A percentile compares a stretch with the other conserved stretches of the same genome.
Evolutionary conservation across 2,113 vertebrate genomes (phyloP).

Genomic region (Oryzias javanicus): DNA sequence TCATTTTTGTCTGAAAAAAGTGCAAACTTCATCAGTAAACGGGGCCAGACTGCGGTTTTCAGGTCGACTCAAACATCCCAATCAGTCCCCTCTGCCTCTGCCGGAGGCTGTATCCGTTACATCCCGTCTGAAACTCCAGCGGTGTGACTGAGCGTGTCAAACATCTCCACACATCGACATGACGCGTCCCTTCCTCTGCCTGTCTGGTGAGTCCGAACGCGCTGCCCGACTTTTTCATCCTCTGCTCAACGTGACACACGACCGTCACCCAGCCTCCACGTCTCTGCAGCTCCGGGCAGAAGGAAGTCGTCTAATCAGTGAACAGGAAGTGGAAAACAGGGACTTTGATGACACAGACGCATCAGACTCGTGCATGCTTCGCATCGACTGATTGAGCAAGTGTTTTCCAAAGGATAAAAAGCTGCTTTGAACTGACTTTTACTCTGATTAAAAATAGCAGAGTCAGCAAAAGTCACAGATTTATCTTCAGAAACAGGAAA

Average conservation of each 20-base stretch:
- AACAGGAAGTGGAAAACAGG: constrained; percentile 37
- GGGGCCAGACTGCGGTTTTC: neutral
- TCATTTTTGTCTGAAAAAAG: no score
- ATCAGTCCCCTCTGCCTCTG: constrained; percentile 16
- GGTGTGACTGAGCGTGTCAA: constrained; percentile 56
- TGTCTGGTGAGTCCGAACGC: constrained; percentile 22
- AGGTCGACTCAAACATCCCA: constrained; percentile 1
- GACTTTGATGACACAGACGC: constrained; percentile 49
- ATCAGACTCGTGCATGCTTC: constrained; percentile 21
- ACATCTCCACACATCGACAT: constrained; percentile 48
- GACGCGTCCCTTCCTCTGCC: constrained; percentile 43
- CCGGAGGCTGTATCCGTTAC: constrained; percentile 41
- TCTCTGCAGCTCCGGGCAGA: constrained; percentile 27
- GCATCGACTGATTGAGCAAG: constrained; percentile 32
- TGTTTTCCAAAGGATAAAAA: constrained; percentile 32
- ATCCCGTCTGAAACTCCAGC: constrained; percentile 40
- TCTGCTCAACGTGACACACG: constrained; percentile 15
- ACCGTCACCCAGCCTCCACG: neutral
- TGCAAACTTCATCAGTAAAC: neutral
- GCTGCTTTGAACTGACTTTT: constrained; percentile 47
- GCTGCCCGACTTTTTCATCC: constrained; percentile 1
- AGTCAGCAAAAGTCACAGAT: constrained; percentile 33
- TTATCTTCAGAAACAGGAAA: constrained; percentile 11
- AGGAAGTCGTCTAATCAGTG: constrained; percentile 53
- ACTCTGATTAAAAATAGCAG: constrained; percentile 41